phyloP scores from a whole-genome alignment of 2,797 vertebrate species.

The Brachymystax lenok region DNA sequence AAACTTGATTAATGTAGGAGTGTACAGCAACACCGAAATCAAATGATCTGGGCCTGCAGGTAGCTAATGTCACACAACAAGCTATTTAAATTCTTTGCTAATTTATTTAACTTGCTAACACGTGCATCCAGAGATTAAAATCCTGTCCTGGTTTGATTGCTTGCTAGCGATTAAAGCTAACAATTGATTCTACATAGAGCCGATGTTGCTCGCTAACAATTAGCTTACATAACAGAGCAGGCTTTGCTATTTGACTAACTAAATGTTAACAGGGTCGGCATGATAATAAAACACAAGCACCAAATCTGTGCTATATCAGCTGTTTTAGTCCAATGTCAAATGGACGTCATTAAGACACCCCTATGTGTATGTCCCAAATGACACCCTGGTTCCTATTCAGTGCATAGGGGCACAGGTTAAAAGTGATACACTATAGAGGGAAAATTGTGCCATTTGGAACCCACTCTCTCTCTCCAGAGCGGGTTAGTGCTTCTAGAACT shows the following conservation, averaged over 20 bases:
- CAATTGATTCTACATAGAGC: neutral
- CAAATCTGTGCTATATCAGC: neutral
- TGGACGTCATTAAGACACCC: neutral
- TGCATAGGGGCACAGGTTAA: neutral
- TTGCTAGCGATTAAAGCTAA: neutral
- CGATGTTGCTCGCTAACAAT: neutral
- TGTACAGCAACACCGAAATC: neutral
- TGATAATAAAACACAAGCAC: neutral
- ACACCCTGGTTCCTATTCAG: neutral
- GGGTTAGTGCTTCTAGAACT: constrained; percentile 7
- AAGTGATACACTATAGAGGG: neutral
- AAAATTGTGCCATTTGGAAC: neutral
- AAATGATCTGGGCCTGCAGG: neutral
- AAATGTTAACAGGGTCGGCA: neutral
- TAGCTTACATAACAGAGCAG: neutral
- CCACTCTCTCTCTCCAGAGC: neutral
- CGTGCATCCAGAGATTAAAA: neutral
- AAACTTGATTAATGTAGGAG: neutral
- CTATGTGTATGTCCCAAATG: neutral
- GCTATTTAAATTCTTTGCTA: neutral
- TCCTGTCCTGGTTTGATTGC: neutral
- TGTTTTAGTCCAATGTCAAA: neutral
- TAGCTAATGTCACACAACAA: neutral
- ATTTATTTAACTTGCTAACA: neutral
- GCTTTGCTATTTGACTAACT: neutral